phyloP scores from a whole-genome alignment of 2,797 vertebrate genomes.

The Tapirus indicus region DNA sequence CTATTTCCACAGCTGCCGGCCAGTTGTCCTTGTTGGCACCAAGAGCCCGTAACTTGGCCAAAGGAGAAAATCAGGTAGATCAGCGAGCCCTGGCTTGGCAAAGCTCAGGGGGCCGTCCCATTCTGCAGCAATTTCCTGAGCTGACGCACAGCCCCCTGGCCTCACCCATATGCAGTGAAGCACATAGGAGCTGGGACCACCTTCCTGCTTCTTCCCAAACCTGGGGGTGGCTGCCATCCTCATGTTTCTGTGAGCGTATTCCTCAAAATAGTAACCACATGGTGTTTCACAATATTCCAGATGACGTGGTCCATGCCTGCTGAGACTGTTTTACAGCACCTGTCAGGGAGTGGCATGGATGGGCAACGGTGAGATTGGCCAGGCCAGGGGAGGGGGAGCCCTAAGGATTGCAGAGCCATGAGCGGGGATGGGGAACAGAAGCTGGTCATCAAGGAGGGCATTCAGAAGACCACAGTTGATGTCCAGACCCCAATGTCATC shows the following conservation, averaged over 20 bases:
- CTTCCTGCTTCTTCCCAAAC: neutral
- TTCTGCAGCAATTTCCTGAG: neutral
- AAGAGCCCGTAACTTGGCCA: neutral
- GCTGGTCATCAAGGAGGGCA: neutral
- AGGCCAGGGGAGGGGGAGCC: neutral
- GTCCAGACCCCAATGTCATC: neutral
- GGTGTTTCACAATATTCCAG: neutral
- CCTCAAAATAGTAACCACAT: neutral
- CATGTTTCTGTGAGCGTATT: neutral
- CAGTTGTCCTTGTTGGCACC: neutral
- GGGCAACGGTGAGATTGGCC: neutral
- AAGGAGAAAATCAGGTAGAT: neutral
- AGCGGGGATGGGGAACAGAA: neutral
- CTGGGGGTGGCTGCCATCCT: neutral
- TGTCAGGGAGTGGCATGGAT: neutral
- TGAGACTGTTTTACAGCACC: neutral
- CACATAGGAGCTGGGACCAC: neutral
- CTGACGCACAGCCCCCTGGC: neutral
- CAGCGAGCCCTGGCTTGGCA: accelerated
- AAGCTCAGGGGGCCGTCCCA: neutral
- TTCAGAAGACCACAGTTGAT: neutral
- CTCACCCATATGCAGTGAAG: too few species aligned
- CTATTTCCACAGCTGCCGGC: neutral
- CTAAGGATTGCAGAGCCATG: neutral
- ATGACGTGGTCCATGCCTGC: neutral